A percentile compares a stretch with the other conserved stretches of the same genome.
Evolutionary conservation across 2,113 vertebrate genomes (phyloP).

Genomic region (Patagioenas fasciata): DNA sequence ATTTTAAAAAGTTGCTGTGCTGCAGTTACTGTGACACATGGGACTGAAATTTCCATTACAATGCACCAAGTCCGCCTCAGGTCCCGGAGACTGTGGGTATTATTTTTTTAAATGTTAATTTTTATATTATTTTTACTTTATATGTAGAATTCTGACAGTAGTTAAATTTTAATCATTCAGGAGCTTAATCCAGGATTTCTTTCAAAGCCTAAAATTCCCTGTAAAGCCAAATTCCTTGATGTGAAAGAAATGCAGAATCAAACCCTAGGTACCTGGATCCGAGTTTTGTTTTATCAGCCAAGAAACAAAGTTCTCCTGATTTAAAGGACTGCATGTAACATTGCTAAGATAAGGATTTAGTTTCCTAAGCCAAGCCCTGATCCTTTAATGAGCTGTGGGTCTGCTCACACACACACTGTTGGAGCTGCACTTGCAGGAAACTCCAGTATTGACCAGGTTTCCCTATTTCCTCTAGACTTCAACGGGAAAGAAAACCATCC

Average conservation of each 20-base stretch:
- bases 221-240: conserved; percentile 54
- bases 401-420: background rate
- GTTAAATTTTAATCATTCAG: conserved; percentile 63
- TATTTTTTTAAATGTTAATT: conserved; percentile 68
- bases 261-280: conserved; percentile 51
- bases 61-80: conserved; percentile 17
- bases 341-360: conserved; percentile 36
- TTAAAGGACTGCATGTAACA: conserved; percentile 15
- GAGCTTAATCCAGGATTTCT: conserved; percentile 48
- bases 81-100: conserved; percentile 48
- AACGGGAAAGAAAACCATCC: background rate
- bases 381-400: conserved; percentile 38
- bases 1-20: conserved; percentile 28
- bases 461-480: background rate
- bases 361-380: conserved; percentile 37
- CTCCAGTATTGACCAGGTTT: background rate
- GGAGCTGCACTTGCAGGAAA: background rate
- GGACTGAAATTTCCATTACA: conserved; percentile 68
- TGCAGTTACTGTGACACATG: conserved; percentile 39
- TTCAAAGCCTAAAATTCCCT: conserved; percentile 57
- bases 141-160: conserved; percentile 53
- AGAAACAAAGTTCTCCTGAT: conserved; percentile 51
- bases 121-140: conserved; percentile 65
- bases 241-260: conserved; percentile 49
- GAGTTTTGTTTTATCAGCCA: conserved; percentile 58